phyloP scores from a whole-genome alignment of 2,797 vertebrate species.

The Sparus aurata region DNA sequence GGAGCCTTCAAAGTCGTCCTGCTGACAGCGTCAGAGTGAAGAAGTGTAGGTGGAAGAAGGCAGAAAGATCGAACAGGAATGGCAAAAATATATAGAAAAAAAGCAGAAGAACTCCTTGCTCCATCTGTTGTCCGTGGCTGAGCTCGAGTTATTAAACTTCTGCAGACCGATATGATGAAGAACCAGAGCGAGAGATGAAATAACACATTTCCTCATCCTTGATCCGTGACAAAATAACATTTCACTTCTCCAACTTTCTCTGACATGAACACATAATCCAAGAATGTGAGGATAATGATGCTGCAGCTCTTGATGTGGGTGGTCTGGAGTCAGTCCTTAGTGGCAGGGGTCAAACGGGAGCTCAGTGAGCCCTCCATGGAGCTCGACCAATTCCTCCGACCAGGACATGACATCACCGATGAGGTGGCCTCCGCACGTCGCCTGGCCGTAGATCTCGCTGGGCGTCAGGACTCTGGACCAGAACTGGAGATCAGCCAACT shows the following conservation, averaged over 20 bases:
- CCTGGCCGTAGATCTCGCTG: constrained; percentile 85
- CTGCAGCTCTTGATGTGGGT: neutral
- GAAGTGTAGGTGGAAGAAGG: constrained; percentile 56
- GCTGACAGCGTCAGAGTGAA: constrained; percentile 16
- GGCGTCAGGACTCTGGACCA: constrained; percentile 88
- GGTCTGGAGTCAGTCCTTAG: constrained; percentile 49
- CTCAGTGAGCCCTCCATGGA: constrained; percentile 88
- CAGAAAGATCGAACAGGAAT: constrained; percentile 52
- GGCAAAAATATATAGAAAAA: constrained; percentile 31
- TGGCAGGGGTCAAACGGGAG: constrained; percentile 88
- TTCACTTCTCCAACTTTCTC: constrained; percentile 1
- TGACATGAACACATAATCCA: constrained; percentile 4
- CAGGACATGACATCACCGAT: constrained; percentile 87
- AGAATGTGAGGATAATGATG: constrained; percentile 1
- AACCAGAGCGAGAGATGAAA: neutral
- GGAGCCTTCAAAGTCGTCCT: constrained; percentile 48
- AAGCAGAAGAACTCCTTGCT: constrained; percentile 1
- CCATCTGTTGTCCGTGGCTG: constrained; percentile 9
- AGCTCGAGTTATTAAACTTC: constrained; percentile 10
- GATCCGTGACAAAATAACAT: constrained; percentile 3
- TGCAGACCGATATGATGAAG: constrained; percentile 8
- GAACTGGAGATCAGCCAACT: constrained; percentile 89
- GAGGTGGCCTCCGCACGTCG: constrained; percentile 81
- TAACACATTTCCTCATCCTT: neutral
- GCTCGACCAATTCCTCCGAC: constrained; percentile 84